phyloP scores from a whole-genome alignment of 2,888 invertebrate genomes.

The Parelbella ahira region DNA sequence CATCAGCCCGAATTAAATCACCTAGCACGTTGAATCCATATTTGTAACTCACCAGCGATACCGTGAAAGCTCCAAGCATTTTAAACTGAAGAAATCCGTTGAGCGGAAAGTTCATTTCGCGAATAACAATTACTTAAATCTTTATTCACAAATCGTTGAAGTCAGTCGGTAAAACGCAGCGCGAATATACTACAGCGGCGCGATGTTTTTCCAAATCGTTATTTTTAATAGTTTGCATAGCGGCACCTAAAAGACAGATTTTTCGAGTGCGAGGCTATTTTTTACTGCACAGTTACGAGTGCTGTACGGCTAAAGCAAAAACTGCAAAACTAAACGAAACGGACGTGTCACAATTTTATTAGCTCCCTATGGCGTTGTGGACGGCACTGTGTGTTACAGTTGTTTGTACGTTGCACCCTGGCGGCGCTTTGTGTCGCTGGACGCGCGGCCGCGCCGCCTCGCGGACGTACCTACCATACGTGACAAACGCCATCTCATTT shows the following conservation, averaged over 20 bases:
- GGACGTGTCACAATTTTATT: conserved; percentile 26
- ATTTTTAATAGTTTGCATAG: conserved; percentile 25
- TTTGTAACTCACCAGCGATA: too few relatives aligned
- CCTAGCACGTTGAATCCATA: too few relatives aligned
- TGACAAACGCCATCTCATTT: too few relatives aligned
- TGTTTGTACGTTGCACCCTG: conserved; percentile 9
- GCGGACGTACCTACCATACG: too few relatives aligned
- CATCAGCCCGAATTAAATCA: too few relatives aligned
- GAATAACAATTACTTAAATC: too few relatives aligned
- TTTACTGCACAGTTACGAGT: conserved; percentile 24
- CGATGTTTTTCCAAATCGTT: conserved; percentile 20
- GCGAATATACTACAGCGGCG: background rate
- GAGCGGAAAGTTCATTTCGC: too few relatives aligned
- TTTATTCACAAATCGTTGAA: too few relatives aligned
- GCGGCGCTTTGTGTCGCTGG: background rate
- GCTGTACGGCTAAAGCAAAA: conserved; percentile 16
- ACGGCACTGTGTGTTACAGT: conserved; percentile 16
- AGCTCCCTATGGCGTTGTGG: conserved; percentile 25
- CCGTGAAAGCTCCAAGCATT: too few relatives aligned
- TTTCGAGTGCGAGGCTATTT: conserved; percentile 21
- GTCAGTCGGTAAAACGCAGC: too few relatives aligned
- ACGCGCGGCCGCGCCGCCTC: too few relatives aligned
- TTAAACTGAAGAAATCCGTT: too few relatives aligned
- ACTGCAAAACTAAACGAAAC: conserved; percentile 21
- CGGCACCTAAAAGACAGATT: conserved; percentile 23